Evolutionary conservation across 2,113 vertebrate genomes (phyloP).

Genomic region (Callithrix jacchus): DNA sequence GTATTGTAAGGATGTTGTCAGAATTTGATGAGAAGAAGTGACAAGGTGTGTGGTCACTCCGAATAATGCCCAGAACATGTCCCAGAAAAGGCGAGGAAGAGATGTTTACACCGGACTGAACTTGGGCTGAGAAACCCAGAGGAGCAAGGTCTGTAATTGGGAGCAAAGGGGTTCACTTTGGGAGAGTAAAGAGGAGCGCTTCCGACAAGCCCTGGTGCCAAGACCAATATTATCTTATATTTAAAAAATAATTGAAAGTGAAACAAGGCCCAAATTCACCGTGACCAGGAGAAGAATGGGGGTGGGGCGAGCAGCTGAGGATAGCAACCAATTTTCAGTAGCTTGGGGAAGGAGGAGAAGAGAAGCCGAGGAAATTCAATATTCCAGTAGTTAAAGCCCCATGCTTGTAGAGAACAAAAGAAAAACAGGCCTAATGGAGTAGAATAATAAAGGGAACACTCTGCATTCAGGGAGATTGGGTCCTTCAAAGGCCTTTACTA

Average conservation of each 20-base stretch:
- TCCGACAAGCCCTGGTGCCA: conserved; percentile 26
- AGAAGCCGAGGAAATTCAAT: conserved; percentile 63
- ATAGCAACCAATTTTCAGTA: conserved; percentile 31
- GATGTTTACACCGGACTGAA: background rate
- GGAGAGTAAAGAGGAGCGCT: background rate
- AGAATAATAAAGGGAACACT: conserved; percentile 29
- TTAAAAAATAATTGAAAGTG: conserved; percentile 37
- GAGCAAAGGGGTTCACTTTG: background rate
- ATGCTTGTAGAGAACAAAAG: conserved; percentile 66
- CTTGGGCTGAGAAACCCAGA: background rate
- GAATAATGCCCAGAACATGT: background rate
- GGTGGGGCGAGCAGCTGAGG: background rate
- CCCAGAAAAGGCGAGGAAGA: background rate
- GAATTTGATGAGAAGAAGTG: background rate
- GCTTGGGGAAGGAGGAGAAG: conserved; percentile 18
- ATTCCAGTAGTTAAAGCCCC: conserved; percentile 29
- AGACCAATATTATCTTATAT: conserved; percentile 56
- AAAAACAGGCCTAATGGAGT: conserved; percentile 42
- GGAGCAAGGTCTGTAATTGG: conserved; percentile 2
- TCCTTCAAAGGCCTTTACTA: conserved; percentile 44
- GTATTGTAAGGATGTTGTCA: background rate
- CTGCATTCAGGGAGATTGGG: background rate
- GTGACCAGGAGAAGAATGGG: background rate
- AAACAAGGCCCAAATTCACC: conserved; percentile 58
- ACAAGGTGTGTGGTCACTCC: background rate